Percentiles rank a stretch among this genome's conserved stretches.
Conservation (phyloP, 2,888 invertebrate genomes). For the Amphipoea oculea region DNA sequence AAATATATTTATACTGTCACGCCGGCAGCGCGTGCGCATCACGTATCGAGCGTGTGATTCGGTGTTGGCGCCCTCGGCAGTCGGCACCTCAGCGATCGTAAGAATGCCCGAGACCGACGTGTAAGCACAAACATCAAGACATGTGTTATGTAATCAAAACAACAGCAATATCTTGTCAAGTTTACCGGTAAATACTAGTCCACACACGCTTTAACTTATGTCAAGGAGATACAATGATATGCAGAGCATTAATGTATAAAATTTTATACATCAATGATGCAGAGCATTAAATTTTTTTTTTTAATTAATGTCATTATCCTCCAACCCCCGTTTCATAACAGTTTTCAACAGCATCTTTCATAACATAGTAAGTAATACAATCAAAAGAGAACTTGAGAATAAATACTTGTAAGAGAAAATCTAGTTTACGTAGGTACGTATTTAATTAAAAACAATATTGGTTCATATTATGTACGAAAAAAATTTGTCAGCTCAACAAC, state of each 20-base stretch:
- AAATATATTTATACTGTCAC: conserved; percentile 82
- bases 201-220: neutral
- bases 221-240: neutral
- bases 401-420: conserved; percentile 2
- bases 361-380: neutral
- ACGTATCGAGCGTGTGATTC: conserved; percentile 80
- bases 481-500: no score
- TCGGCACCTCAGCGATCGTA: conserved; percentile 63
- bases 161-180: conserved; percentile 43
- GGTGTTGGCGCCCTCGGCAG: conserved; percentile 77
- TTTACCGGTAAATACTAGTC: conserved; percentile 22
- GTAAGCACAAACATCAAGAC: conserved; percentile 63
- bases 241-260: no score
- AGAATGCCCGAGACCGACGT: conserved; percentile 59
- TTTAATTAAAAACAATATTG: no score
- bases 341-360: neutral
- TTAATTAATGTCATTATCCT: no score
- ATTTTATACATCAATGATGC: neutral
- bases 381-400: neutral
- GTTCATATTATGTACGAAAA: no score
- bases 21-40: conserved; percentile 81
- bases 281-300: neutral
- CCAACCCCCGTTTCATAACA: neutral
- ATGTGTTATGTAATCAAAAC: conserved; percentile 63
- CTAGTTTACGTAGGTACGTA: neutral